Conservation (phyloP, 2,888 invertebrate genomes). For the Phyllotreta striolata region DNA sequence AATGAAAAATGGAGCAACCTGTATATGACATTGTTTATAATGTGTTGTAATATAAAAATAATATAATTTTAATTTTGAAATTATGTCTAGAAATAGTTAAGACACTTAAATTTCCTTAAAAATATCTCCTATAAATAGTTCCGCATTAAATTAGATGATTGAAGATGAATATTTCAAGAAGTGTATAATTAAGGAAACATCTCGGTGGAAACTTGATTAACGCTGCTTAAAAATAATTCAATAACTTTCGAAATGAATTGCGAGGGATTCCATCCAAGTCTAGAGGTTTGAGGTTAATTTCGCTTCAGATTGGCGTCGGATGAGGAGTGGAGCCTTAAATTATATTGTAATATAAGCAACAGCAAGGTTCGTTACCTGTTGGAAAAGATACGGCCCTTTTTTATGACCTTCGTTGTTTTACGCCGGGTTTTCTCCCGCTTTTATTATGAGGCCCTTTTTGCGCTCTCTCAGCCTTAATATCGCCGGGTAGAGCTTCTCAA, state of each 20-base stretch:
- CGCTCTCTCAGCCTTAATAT: slow-evolving; percentile 41
- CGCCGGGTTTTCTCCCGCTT: slow-evolving; percentile 37
- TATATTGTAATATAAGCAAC: slow-evolving; percentile 35
- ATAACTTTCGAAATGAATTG: slow-evolving; percentile 26
- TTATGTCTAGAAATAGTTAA: too few species aligned
- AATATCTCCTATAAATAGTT: too few species aligned
- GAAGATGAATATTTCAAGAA: too few species aligned
- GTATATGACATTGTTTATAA: too few species aligned
- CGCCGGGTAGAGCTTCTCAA: slow-evolving; percentile 40
- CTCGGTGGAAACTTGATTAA: slow-evolving; percentile 17
- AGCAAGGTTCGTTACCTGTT: slow-evolving; percentile 41
- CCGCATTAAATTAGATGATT: too few species aligned
- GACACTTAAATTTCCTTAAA: too few species aligned
- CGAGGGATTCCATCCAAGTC: slow-evolving; percentile 10
- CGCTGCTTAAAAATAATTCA: slow-evolving; percentile 16
- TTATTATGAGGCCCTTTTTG: slow-evolving; percentile 36
- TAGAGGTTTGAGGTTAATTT: slow-evolving; percentile 31
- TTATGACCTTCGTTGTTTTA: slow-evolving; percentile 40
- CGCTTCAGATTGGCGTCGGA: slow-evolving; percentile 34
- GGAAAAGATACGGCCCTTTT: slow-evolving; percentile 42
- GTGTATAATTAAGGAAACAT: slow-evolving; percentile 10
- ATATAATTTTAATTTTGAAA: too few species aligned
- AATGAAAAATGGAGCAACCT: too few species aligned
- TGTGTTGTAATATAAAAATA: too few species aligned
- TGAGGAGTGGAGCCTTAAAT: slow-evolving; percentile 23